Base-by-base conservation (phyloP, 2,888 invertebrate species). In the Cryptus armator region DNA sequence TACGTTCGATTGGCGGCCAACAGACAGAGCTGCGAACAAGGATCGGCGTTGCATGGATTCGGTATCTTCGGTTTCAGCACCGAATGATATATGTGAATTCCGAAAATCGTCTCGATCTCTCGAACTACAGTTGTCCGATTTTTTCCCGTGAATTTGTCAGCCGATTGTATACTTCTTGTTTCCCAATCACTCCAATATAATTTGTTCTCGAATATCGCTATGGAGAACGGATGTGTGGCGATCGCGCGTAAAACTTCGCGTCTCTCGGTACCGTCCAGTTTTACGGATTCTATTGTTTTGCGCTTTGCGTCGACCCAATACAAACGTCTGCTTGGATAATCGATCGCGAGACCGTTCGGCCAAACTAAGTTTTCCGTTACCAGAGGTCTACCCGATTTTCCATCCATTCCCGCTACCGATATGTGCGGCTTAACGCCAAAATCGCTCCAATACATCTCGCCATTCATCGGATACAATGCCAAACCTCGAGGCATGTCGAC, bases 131-230 rank as follows among this genome's bases (percentile, higher is more conserved):
- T 95, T 16, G 94, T 93, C 86, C 95, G 95, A 86, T 96, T 92
- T 89, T 96, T 96, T 0, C 97, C 97, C 0, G 95, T 96, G 89
- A 97, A 96, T 92, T 99, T 99, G 91, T 98, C 95, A 72, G 97
- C 96, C 0, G 96, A 95, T 88, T 97, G 96, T 10, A 98, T 95
- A 44, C 96, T 96, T 89, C 96, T 96, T 0, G 96, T 96, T 0
- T 95, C 94, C 97, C 97, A 98, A 92, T 99, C 98, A 62, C 97
- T 97, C 98, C 98, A 99, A 94, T 96, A 99, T 0, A 99, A 92
- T 1, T 95, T 95, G 93, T 98, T 97, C 94, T 98, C 98, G 92
- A 98, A 99, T 0, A 99, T 96, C 0, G 97, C 96, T 86, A 99
- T 94, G 0, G 97, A 96, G 93, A 97, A 98, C 0, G 99, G 98